Evolutionary conservation across 2,888 invertebrate species (phyloP), one percentile per base, ranked within the genome.

Genomic region (Synanthedon formicaeformis): DNA sequence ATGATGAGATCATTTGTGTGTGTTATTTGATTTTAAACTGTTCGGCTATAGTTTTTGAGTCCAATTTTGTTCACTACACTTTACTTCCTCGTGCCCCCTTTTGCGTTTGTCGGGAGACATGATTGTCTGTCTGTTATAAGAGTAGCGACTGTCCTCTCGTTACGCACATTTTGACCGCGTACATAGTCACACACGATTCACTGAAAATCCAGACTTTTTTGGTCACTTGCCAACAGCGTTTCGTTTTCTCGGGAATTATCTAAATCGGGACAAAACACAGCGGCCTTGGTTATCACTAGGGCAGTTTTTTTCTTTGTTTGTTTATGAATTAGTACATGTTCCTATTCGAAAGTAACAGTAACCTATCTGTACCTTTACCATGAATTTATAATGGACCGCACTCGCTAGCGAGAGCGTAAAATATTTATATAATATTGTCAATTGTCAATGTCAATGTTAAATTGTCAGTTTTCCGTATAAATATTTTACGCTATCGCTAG

Each of bases 71-170:
- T 59, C 65, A 56, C 63, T 65, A 57, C 57, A 60, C 56, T 64
- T 63, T 52, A 57, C 62, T 58, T 66, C 63, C 60, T 63, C 67
- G 56, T 56, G 67, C 70, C 76, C 79, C 78, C 77, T 78, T 65
- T 83, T 81, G 56, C 85, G 81, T 70, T 85, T 87, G 61, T 81
- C 83, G 59, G 78, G 78, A 64, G 85, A 75, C 86, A 87, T 50
- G 16, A 16, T 45, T 45, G 45, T 45, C 34, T 34, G 13, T 45
- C 11, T 45, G 45, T 45, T 14, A 45, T 45, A 14, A n/a, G 3
- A 11, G 14, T 6, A 4, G 14, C 45, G 14, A 45, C 45, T 12
- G 45, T 13, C 45, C 13, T 14, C 2, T 45, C 5, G 45, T 14
- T 45, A 12, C n/a, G 45, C 45, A 45, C 45, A 45, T 45, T 45